Evolutionary conservation across 2,888 invertebrate species (phyloP).

Genomic region (Dasypogon diadema): DNA sequence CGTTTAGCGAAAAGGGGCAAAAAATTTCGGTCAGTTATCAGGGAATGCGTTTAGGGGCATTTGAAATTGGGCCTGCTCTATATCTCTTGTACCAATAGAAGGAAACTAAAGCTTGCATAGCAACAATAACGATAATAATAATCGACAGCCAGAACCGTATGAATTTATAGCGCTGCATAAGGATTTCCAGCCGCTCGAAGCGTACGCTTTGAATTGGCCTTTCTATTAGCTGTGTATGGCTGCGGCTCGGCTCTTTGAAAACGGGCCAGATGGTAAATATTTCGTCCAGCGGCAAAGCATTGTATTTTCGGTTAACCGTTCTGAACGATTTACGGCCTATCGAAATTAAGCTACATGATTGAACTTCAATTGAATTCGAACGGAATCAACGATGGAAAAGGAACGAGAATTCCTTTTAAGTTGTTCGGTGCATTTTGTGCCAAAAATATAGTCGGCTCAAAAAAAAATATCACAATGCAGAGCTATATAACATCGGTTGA

Average conservation of each 20-base stretch:
- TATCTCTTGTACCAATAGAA: neutral
- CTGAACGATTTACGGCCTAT: slow-evolving; percentile 13
- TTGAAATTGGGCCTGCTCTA: slow-evolving; percentile 2
- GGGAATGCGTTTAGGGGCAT: neutral
- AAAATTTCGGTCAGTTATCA: neutral
- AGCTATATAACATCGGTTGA: no score
- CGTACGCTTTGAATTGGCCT: neutral
- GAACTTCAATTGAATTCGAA: slow-evolving; percentile 4
- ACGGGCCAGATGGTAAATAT: slow-evolving; percentile 9
- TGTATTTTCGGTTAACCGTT: neutral
- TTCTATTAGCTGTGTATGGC: neutral
- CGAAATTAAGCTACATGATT: slow-evolving; percentile 3
- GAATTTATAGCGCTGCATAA: slow-evolving; percentile 24
- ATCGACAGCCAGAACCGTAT: slow-evolving; percentile 3
- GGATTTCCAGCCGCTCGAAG: neutral
- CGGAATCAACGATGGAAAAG: neutral
- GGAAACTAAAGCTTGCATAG: slow-evolving; percentile 7
- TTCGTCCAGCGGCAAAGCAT: slow-evolving; percentile 1
- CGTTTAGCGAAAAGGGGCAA: neutral
- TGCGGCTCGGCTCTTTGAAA: neutral
- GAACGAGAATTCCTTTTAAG: no score
- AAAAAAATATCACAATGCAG: no score
- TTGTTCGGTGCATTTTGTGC: no score
- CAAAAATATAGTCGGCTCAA: no score
- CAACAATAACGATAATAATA: slow-evolving; percentile 26